Base-by-base conservation (phyloP, 2,113 vertebrate species). In the Sakesphorus luctuosus region DNA sequence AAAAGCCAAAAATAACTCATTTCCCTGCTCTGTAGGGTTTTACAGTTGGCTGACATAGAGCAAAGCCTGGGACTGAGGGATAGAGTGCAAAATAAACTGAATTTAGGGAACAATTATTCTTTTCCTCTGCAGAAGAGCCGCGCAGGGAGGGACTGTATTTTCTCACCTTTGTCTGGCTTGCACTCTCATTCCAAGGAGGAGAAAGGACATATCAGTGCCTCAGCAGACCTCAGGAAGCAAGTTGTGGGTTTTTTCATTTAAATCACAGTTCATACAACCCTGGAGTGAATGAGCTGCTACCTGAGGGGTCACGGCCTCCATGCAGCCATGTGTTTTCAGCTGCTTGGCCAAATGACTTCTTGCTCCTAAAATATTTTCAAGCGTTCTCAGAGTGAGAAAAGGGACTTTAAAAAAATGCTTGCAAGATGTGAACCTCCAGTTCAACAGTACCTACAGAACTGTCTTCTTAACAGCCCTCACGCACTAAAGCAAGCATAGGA, bases 1-100 rank as follows among this genome's bases (percentile, higher is more conserved):
- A 50, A 66, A 73, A 71, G 71, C 90, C 90, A 96, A 91, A 95
- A 95, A 87, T 91, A 96, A 73, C 84, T 55, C 83, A 20, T 71
- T 75, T 28, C 36, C 24, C 18, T 24, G 4, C 24, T 90, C 75
- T 91, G 74, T 16, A 44, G 55, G 63, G 79, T 18, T 91, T 97
- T 86, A 63, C 0, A 0, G 72, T 61, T 85, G 87, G 55, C 83
- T 90, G 72, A 67, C n/a, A 28, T 33, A 86, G 68, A 89, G 59
- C 14, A 61, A 89, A 93, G n/a, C 26, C 67, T 59, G 50, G 75
- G 46, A 80, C 29, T 1, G 0, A 75, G 71, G 74, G 58, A 85
- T 11, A 4, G 53, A 79, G 23, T 9, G 17, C 40, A 74, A 50
- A 74, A 83, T 76, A 90, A 91, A 80, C 24, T 50, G 75, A 88